Evolutionary conservation across 2,888 invertebrate species (phyloP).

Genomic region (Cloeon dipterum): DNA sequence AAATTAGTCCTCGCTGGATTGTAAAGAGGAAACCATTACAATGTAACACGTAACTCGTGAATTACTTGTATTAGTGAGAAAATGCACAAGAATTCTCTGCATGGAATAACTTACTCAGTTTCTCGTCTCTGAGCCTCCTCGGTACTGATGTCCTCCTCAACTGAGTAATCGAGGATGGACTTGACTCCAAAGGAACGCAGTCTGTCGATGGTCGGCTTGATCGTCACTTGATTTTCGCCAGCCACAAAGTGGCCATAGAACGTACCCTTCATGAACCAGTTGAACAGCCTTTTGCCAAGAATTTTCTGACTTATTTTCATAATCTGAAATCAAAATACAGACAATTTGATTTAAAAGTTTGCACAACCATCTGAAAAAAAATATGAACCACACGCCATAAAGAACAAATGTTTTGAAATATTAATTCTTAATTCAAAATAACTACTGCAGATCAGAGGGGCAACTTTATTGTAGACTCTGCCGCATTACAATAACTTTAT

Average conservation of each 20-base stretch:
- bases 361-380: no score
- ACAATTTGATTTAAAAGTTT: no score
- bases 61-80: not conserved
- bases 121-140: slow-evolving; percentile 88
- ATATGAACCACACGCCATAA: no score
- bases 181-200: slow-evolving; percentile 91
- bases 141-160: slow-evolving; percentile 83
- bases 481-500: no score
- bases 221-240: slow-evolving; percentile 75
- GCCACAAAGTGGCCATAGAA: slow-evolving; percentile 99
- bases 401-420: no score
- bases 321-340: slow-evolving; percentile 53
- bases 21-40: no score
- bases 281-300: slow-evolving; percentile 64
- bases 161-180: slow-evolving; percentile 95
- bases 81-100: not conserved
- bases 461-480: no score
- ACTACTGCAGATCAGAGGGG: no score
- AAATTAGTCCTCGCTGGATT: no score
- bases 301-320: slow-evolving; percentile 56
- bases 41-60: no score
- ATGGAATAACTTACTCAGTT: slow-evolving; percentile 48
- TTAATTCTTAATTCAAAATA: no score
- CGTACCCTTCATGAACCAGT: slow-evolving; percentile 67
- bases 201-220: slow-evolving; percentile 62